Conservation (phyloP, 1,140 invertebrate species). For the Coboldia fuscipes region DNA sequence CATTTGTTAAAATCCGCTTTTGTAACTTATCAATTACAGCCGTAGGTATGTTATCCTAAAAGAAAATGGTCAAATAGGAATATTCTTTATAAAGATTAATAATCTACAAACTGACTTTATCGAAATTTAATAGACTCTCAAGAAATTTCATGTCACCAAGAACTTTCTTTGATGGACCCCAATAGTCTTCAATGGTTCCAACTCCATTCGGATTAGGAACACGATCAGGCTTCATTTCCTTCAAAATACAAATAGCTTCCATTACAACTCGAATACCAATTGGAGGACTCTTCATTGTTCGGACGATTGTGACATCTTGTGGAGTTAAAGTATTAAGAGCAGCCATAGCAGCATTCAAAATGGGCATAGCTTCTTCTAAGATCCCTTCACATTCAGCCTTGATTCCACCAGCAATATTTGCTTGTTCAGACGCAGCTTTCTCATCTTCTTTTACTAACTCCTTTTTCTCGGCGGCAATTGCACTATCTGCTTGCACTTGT, state of each 20-base stretch:
- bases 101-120: no score
- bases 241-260: constrained; percentile 89
- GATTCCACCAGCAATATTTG: constrained; percentile 60
- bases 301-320: constrained; percentile 83
- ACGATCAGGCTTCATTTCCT: constrained; percentile 30
- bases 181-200: constrained; percentile 67
- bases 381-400: constrained; percentile 91
- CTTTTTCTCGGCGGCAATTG: constrained; percentile 34
- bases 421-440: constrained; percentile 44
- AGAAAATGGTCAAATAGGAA: no score
- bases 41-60: constrained; percentile 66
- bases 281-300: constrained; percentile 95
- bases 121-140: constrained; percentile 60
- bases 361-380: constrained; percentile 81
- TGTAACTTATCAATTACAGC: constrained; percentile 64
- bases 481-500: constrained; percentile 40
- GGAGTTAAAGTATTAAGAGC: constrained; percentile 83
- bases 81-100: no score
- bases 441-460: constrained; percentile 30
- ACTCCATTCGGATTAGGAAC: constrained; percentile 48
- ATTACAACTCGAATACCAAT: constrained; percentile 82
- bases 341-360: constrained; percentile 68
- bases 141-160: constrained; percentile 83
- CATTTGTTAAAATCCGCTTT: constrained; percentile 58
- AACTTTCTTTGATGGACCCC: constrained; percentile 78